These are phyloP conservation scores for Cotesia vestalis DNA, from an alignment of 1,140 invertebrate genomes.

Conservation along the genomic window DNA sequence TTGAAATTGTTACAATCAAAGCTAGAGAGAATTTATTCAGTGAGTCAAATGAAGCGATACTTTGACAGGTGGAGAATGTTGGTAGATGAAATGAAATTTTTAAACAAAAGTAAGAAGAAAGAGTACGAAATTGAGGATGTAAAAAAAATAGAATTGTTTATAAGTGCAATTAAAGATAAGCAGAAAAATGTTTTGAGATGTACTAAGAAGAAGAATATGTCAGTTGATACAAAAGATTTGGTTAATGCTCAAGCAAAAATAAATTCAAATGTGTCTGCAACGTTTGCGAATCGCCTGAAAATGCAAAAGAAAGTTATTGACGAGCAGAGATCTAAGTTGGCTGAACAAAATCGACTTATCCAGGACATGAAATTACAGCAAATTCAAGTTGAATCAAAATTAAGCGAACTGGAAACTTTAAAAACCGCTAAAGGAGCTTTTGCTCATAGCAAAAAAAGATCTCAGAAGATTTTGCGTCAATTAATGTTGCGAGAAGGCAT, in stretches of 20 bases:
- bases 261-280: slow-evolving; percentile 20
- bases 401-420: slow-evolving; percentile 48
- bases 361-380: slow-evolving; percentile 58
- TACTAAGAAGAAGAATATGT: slow-evolving; percentile 31
- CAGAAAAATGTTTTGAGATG: slow-evolving; percentile 48
- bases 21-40: slow-evolving; percentile 39
- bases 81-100: neutral
- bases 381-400: slow-evolving; percentile 50
- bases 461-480: slow-evolving; percentile 52
- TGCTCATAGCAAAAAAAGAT: slow-evolving; percentile 49
- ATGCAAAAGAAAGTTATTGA: slow-evolving; percentile 57
- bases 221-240: neutral
- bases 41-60: slow-evolving; percentile 39
- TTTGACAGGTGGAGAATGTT: slow-evolving; percentile 47
- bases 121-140: slow-evolving; percentile 45
- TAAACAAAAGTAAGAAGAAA: slow-evolving; percentile 36
- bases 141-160: slow-evolving; percentile 55
- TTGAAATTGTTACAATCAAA: slow-evolving; percentile 44
- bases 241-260: neutral
- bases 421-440: slow-evolving; percentile 46
- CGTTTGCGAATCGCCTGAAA: slow-evolving; percentile 49
- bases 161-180: slow-evolving; percentile 52
- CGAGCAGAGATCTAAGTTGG: slow-evolving; percentile 55
- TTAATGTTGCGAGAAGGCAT: slow-evolving; percentile 49
- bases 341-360: slow-evolving; percentile 55